phyloP scores from a whole-genome alignment of 1,140 invertebrate genomes.

The Trichonephila inaurata region DNA sequence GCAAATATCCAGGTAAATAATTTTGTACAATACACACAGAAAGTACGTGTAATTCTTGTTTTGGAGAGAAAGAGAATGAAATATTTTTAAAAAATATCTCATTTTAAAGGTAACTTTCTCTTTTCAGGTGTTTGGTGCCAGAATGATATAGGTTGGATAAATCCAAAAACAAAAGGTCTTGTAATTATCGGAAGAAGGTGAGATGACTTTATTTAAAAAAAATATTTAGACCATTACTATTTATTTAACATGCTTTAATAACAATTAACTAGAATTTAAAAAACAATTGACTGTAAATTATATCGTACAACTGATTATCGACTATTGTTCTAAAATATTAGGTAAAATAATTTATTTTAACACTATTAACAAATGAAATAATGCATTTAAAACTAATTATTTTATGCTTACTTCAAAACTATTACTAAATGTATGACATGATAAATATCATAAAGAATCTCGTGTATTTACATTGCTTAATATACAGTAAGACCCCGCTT shows the following conservation, averaged over 20 bases:
- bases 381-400: too few species aligned
- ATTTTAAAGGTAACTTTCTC: constrained; percentile 18
- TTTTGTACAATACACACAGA: neutral
- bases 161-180: constrained; percentile 83
- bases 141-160: constrained; percentile 84
- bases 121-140: constrained; percentile 83
- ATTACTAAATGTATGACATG: too few species aligned
- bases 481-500: too few species aligned
- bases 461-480: too few species aligned
- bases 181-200: constrained; percentile 83
- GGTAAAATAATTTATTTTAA: too few species aligned
- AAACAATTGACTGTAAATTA: too few species aligned
- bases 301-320: too few species aligned
- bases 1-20: neutral
- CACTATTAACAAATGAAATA: too few species aligned
- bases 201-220: neutral
- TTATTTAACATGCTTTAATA: neutral
- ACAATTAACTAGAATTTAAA: neutral
- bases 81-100: neutral
- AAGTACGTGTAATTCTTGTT: neutral
- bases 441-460: too few species aligned
- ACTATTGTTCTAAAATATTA: too few species aligned
- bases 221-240: too few species aligned
- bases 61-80: neutral
- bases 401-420: too few species aligned